Conservation (phyloP, 2,113 vertebrate species). For the Corvus hawaiiensis region DNA sequence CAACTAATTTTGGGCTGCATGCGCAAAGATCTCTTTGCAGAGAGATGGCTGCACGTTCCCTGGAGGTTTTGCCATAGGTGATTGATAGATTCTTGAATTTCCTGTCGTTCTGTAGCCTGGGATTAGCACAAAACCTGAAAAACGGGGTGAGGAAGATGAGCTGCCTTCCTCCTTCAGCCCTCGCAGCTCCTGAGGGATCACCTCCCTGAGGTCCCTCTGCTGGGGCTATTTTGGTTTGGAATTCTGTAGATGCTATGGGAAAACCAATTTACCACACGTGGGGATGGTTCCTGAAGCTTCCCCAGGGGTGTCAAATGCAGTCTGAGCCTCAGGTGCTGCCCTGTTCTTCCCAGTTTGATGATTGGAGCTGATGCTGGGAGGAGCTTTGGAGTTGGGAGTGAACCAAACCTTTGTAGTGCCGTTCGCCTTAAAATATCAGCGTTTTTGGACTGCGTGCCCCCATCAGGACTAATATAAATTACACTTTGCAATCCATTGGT, state of each 20-base stretch:
- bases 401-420: background rate
- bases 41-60: background rate
- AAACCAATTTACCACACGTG: background rate
- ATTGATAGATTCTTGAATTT: background rate
- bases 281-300: background rate
- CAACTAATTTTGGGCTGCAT: background rate
- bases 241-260: background rate
- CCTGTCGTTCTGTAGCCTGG: background rate
- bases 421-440: background rate
- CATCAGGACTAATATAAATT: background rate
- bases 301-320: background rate
- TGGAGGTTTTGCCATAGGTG: rapidly evolving
- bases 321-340: background rate
- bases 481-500: background rate
- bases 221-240: background rate
- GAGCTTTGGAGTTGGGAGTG: background rate
- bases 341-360: background rate
- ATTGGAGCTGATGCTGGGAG: background rate
- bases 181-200: background rate
- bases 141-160: background rate
- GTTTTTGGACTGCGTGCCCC: background rate
- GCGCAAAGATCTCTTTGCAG: background rate
- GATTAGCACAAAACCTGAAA: background rate
- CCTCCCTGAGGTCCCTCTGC: background rate
- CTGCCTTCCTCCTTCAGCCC: background rate